A percentile compares a stretch with the other conserved stretches of the same genome.
phyloP scores from a whole-genome alignment of 2,113 vertebrate species.

The Phyllostomus discolor region DNA sequence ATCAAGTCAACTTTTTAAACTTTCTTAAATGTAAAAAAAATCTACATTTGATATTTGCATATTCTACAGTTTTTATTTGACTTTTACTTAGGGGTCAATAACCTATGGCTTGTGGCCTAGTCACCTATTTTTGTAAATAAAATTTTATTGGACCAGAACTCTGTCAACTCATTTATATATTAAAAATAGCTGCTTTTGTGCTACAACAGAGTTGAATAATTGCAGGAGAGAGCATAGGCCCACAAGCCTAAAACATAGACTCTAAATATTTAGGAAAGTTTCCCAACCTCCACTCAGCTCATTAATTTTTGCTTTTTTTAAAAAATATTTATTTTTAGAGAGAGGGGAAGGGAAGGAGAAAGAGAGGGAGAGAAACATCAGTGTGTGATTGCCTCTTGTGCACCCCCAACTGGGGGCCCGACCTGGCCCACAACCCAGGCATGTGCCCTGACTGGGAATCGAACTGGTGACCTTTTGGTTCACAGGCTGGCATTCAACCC shows the following conservation, averaged over 20 bases:
- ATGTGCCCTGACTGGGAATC: too few relatives aligned
- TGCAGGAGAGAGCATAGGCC: background rate
- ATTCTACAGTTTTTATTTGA: background rate
- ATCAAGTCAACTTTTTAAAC: background rate
- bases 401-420: too few relatives aligned
- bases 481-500: too few relatives aligned
- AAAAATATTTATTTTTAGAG: too few relatives aligned
- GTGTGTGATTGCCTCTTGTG: too few relatives aligned
- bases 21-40: background rate
- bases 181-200: background rate
- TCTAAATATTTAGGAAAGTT: background rate
- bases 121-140: background rate
- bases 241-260: background rate
- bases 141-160: background rate
- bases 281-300: background rate
- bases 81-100: background rate
- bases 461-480: too few relatives aligned
- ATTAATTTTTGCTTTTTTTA: background rate
- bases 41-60: background rate
- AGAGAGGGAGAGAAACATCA: too few relatives aligned
- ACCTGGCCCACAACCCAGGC: too few relatives aligned
- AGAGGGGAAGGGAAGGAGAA: too few relatives aligned
- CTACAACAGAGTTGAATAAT: background rate
- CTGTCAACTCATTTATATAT: background rate
- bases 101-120: background rate